Evolutionary conservation across 1,140 invertebrate species (phyloP), one percentile per base, ranked within the genome.

Genomic region (Polypedilum pembai): DNA sequence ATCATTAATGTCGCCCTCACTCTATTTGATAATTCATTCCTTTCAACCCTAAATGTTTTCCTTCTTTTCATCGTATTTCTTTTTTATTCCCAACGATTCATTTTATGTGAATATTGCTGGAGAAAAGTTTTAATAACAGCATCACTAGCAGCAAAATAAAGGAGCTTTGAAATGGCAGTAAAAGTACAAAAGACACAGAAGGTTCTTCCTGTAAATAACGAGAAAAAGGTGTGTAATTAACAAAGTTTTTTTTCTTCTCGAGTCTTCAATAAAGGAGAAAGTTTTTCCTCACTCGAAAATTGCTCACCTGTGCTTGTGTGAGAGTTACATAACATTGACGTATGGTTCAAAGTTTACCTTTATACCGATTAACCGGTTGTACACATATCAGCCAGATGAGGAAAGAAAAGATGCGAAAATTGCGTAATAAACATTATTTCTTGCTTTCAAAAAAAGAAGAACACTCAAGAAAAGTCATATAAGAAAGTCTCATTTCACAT

Each of bases 231-330:
- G 45, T 56, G 45, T 56, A 56, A 56, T 56, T 56, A 56, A 56
- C 45, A 56, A 56, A 56, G 45, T 56, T 56, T 56, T 56, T n/a
- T 56, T 56, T 56, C 45, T 56, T 33, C 24, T 33, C 15, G 24
- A 56, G 45, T 33, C 45, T n/a, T 56, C 45, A 56, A n/a, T 56
- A 56, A 56, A 56, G 45, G 15, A 56, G 45, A 12, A 56, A 15
- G n/a, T n/a, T n/a, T n/a, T 56, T 56, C n/a, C 45, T 56, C 45
- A 12, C 45, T 56, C n/a, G 45, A 56, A 56, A 56, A 56, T 56
- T 56, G 45, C 45, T 56, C 45, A 56, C 45, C 45, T 56, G 45
- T 56, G 45, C 45, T 56, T 56, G n/a, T 56, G 45, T 56, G 45
- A 56, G 5, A 56, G 45, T 56, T 56, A 56, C 45, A 56, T 56